A percentile compares a stretch with the other conserved stretches of the same genome.
phyloP scores from a whole-genome alignment of 2,888 invertebrate species.

The Heliothis peltigera region DNA sequence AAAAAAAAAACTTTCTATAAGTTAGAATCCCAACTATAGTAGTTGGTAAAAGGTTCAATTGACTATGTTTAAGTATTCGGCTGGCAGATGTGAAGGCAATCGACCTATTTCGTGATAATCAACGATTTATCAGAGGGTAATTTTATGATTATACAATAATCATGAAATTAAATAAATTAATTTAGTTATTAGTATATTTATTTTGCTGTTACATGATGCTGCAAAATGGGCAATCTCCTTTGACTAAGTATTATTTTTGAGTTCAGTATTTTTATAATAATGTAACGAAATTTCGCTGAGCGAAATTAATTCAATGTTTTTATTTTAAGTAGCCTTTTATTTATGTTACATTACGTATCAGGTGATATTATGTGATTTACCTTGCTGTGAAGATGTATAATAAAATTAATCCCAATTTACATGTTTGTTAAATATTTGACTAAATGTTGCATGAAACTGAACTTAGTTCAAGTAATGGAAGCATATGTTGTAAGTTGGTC shows the following conservation, averaged over 20 bases:
- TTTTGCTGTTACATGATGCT: constrained; percentile 2
- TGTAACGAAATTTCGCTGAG: constrained; percentile 82
- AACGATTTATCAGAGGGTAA: no score
- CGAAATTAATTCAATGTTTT: constrained; percentile 76
- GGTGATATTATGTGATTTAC: constrained; percentile 85
- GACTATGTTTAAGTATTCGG: not conserved
- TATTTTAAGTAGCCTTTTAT: constrained; percentile 71
- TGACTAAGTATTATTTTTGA: constrained; percentile 70
- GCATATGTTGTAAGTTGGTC: constrained; percentile 45
- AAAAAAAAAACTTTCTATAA: not conserved
- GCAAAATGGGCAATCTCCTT: constrained; percentile 26
- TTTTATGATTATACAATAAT: not conserved
- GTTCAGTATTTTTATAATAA: constrained; percentile 79
- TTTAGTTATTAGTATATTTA: constrained; percentile 1
- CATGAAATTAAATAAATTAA: not conserved
- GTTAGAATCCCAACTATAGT: no score
- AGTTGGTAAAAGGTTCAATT: not conserved
- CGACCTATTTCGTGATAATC: not conserved
- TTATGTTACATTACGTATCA: constrained; percentile 77
- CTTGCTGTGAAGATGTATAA: constrained; percentile 84
- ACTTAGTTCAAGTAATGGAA: constrained; percentile 26
- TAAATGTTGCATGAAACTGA: constrained; percentile 35
- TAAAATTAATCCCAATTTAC: constrained; percentile 54
- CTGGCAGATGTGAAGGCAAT: not conserved
- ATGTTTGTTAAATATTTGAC: constrained; percentile 50